Evolutionary conservation across 2,113 vertebrate species (phyloP), one percentile per base, ranked within the genome.

Genomic region (Cervus canadensis): DNA sequence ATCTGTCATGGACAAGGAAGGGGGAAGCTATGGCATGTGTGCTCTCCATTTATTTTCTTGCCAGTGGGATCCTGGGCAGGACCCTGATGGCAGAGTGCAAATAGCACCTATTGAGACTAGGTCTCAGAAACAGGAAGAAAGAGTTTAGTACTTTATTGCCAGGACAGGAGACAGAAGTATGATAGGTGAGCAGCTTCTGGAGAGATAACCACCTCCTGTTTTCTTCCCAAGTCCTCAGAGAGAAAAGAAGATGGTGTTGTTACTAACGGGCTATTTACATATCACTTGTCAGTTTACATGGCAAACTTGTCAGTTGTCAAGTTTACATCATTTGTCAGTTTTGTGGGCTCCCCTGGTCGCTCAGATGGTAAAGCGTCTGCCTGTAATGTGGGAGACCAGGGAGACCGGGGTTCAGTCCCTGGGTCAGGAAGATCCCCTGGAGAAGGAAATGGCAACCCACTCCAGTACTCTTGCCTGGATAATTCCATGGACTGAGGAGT

Each of bases 51-150:
- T 89, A 16, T 21, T 83, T n/a, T 52, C 54, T 89, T 62, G 23
- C 2, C 7, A 52, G 36, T 83, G n/a, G 36, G 81, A 67, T 97
- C 57, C 50, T 85, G 48, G 7, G 21, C 19, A 71, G 90, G 56
- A 56, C 12, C 54, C 15, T 45, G 13, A 52, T 36, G 76, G 19
- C 45, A 48, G 14, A 62, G 12, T 71, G 62, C 43, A 4, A 56
- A 59, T 12, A 60, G 8, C 33, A 50, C 28, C 56, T 60, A 17
- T 13, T 64, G 28, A 74, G 17, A 30, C 16, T 71, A 79, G 40
- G 54, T 86, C 79, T 89, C 30, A 89, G 87, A 67, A 82, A 82
- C 14, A 36, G 40, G 50, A 94, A 43, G 86, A 71, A 89, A 74
- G 26, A 4, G 26, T 28, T 56, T 6, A 82, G 25, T 26, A 33